phyloP scores from a whole-genome alignment of 64 coral and sea anemone species.

The Astreopora myriophthalma region DNA sequence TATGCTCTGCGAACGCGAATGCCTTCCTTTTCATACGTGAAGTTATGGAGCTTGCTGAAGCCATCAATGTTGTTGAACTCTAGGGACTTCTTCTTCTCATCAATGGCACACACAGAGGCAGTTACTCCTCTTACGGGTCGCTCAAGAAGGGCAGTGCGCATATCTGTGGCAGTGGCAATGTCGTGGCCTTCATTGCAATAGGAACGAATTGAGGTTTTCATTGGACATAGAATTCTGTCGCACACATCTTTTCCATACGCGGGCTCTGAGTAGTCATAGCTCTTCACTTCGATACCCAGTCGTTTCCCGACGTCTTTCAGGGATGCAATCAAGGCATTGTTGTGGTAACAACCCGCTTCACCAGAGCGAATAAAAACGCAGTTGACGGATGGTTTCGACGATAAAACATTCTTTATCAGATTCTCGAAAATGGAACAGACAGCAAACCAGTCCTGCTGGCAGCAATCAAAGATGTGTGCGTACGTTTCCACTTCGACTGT shows the following conservation, averaged over 20 bases:
- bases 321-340: not conserved
- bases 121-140: conserved; percentile 63
- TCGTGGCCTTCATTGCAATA: conserved; percentile 48
- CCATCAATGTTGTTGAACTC: conserved; percentile 46
- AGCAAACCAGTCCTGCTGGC: conserved; percentile 23
- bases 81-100: conserved; percentile 35
- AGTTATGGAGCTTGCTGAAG: conserved; percentile 68
- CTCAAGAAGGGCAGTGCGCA: conserved; percentile 54
- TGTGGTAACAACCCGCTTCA: conserved; percentile 11
- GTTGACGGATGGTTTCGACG: not conserved
- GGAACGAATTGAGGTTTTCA: conserved; percentile 43
- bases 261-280: conserved; percentile 61
- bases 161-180: conserved; percentile 2
- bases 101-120: conserved; percentile 37
- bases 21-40: conserved; percentile 58
- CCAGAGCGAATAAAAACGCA: not conserved
- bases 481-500: not conserved
- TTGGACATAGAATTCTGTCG: conserved; percentile 64
- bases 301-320: conserved; percentile 4
- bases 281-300: not conserved
- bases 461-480: conserved; percentile 4
- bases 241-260: conserved; percentile 73
- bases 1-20: conserved; percentile 44
- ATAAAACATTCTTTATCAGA: not conserved
- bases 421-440: conserved; percentile 23